Percentiles rank a stretch among this genome's conserved stretches.
These are phyloP conservation scores for Myotis brandtii DNA, from an alignment of 2,113 vertebrate species.

Conservation along the genomic window DNA sequence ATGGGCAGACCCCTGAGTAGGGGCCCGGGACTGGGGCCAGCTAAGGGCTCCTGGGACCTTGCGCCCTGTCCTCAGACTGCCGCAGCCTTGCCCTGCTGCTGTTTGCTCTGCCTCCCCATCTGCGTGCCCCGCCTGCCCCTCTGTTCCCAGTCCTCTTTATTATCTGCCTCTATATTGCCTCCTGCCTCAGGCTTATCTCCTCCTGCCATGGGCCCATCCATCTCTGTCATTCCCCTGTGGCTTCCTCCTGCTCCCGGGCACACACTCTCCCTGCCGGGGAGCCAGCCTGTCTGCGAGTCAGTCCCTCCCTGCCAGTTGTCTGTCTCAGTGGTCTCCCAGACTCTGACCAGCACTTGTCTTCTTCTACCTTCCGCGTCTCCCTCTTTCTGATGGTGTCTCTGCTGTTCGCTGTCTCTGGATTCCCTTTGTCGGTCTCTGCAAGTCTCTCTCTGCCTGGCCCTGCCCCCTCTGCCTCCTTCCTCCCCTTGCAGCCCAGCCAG, in stretches of 20 bases:
- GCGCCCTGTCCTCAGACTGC: not conserved
- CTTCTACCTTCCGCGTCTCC: not conserved
- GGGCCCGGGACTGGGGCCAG: not conserved
- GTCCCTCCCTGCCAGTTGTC: not conserved
- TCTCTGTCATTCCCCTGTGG: slow-evolving; percentile 31
- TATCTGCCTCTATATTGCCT: slow-evolving; percentile 11
- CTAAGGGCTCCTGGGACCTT: not conserved
- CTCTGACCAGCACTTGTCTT: not conserved
- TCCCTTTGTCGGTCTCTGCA: not conserved
- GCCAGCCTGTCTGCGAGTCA: not conserved
- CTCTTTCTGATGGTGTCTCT: not conserved
- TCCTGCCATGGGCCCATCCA: slow-evolving; percentile 15
- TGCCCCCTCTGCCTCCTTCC: not conserved
- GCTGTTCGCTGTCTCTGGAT: not conserved
- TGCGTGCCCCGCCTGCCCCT: not conserved
- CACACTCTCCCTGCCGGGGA: not conserved
- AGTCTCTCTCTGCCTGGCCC: not conserved
- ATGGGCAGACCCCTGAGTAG: not conserved
- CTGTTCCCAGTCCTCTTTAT: not conserved
- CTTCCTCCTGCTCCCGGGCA: not conserved
- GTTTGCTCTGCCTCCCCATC: not conserved
- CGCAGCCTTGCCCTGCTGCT: not conserved
- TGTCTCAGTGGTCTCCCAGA: not conserved
- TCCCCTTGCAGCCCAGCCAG: no score
- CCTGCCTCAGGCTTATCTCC: slow-evolving; percentile 46